Conservation (phyloP, 2,888 invertebrate species). For the Tenthredo scrophulariae region DNA sequence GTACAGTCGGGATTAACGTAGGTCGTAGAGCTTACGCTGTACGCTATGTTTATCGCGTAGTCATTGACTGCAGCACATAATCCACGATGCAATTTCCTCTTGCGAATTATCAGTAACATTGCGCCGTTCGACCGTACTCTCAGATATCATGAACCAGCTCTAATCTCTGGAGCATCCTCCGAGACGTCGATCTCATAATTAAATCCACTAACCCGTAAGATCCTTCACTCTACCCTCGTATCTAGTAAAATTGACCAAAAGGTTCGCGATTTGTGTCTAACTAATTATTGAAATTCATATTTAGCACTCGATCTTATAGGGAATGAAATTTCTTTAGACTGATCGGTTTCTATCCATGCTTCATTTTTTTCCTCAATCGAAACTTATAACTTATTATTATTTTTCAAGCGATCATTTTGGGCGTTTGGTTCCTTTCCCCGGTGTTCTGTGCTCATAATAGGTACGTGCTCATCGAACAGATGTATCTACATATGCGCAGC, state of each 20-base stretch:
- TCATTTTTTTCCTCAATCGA: neutral
- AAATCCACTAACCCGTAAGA: neutral
- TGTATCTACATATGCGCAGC: neutral
- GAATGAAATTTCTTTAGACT: neutral
- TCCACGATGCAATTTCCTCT: conserved; percentile 40
- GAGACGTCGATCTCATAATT: conserved; percentile 19
- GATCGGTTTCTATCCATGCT: neutral
- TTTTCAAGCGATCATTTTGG: neutral
- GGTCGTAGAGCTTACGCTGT: neutral
- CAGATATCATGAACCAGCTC: conserved; percentile 29
- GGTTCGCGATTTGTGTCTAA: neutral
- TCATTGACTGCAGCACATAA: conserved; percentile 28
- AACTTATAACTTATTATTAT: neutral
- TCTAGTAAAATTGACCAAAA: neutral
- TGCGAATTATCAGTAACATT: conserved; percentile 33
- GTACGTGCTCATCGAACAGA: neutral
- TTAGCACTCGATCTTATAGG: too few relatives aligned
- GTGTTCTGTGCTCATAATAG: neutral
- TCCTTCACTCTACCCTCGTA: neutral
- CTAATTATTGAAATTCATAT: neutral
- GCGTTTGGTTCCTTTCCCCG: neutral
- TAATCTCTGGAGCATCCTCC: neutral
- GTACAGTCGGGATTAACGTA: conserved; percentile 41
- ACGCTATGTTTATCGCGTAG: conserved; percentile 6
- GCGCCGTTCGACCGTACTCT: neutral